Evolutionary conservation across 2,888 invertebrate species (phyloP), one percentile per base, ranked within the genome.

Genomic region (Hypena proboscidalis): DNA sequence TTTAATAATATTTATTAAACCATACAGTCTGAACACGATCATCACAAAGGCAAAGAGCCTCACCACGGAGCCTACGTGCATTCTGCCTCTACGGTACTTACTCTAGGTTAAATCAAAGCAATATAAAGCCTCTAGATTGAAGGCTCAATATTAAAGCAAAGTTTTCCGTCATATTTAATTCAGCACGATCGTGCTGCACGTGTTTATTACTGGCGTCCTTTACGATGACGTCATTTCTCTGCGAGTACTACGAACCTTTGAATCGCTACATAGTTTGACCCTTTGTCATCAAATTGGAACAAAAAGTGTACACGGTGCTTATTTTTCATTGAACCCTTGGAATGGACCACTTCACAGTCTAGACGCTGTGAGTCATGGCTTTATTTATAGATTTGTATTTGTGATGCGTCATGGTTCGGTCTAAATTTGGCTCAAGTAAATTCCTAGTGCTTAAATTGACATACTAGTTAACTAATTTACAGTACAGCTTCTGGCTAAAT

Each of bases 241-340:
- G 23, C 25, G n/a, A n/a, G n/a, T n/a, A n/a, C 30, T 45, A 35
- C 29, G 11, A 51, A 46, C 41, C 42, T 36, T 45, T 43, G 34
- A 38, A 50, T 54, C 22, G 39, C 53, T 33, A 54, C 36, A 38
- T 54, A 44, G 46, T 52, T 33, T 32, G 39, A 42, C 36, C 25
- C 45, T 54, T 53, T 55, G 61, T 64, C 61, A 66, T 47, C 30
- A n/a, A 4, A 42, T 34, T 30, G 7, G 70, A 71, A 70, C 62
- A 71, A 65, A 58, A 43, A 51, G 51, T 43, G 55, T 48, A 50
- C 63, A 53, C 55, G 60, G 44, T 55, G 49, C 53, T 56, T 65
- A 66, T 74, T 71, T 80, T 70, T 71, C 74, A 79, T 80, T 81
- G 74, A 80, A 73, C 78, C 78, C 77, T 71, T 70, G 63, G 53